Evolutionary conservation across 2,113 vertebrate genomes (phyloP).

Genomic region (Nothocercus nigrocapillus): DNA sequence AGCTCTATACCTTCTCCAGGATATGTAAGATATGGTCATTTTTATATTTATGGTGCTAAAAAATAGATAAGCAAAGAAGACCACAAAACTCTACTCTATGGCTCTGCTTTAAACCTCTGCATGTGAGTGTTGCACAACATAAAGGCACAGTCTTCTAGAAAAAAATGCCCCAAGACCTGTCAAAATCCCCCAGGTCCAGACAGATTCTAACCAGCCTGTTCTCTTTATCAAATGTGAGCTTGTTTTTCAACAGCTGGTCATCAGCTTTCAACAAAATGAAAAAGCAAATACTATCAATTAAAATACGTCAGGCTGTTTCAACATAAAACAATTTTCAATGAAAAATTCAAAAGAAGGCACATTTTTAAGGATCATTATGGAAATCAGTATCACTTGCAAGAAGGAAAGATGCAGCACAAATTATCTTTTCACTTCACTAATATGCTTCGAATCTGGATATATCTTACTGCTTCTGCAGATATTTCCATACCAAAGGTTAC

Average conservation of each 20-base stretch:
- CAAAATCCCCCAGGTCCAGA: not conserved
- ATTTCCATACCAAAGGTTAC: not conserved
- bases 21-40: too few relatives aligned
- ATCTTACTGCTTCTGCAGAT: not conserved
- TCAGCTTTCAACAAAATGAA: not conserved
- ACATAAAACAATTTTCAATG: not conserved
- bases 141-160: not conserved
- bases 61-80: not conserved
- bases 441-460: not conserved
- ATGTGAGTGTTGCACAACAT: not conserved
- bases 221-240: not conserved
- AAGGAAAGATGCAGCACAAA: not conserved
- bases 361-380: not conserved
- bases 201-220: not conserved
- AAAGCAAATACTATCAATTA: not conserved
- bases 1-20: not conserved
- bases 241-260: not conserved
- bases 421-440: not conserved
- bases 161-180: not conserved
- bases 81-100: not conserved
- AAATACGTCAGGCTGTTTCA: not conserved
- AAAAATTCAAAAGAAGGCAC: not conserved
- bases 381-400: not conserved
- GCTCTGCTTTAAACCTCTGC: not conserved
- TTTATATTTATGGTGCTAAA: not conserved